Evolutionary conservation across 1,140 invertebrate species (phyloP).

Genomic region (Himalopsyche phryganea): DNA sequence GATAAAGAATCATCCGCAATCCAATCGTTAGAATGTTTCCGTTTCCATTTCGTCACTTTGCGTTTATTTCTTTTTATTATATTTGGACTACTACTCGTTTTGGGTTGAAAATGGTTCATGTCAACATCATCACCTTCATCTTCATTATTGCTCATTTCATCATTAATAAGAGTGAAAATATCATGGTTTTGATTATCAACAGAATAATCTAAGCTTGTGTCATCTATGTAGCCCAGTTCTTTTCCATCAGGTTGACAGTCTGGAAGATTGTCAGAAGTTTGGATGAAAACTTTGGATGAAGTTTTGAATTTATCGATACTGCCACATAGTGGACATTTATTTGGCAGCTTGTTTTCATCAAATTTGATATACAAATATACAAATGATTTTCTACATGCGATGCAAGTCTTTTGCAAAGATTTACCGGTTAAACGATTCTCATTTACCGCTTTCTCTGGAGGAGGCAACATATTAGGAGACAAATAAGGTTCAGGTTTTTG

Average conservation of each 20-base stretch:
- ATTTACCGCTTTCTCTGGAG: not conserved
- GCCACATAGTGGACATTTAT: conserved; percentile 25
- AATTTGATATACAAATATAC: conserved; percentile 8
- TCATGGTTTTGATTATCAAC: no score
- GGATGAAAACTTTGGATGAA: conserved; percentile 11
- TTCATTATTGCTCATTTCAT: not conserved
- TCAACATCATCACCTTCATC: not conserved
- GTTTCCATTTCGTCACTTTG: not conserved
- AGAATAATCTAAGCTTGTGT: no score
- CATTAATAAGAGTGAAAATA: no score
- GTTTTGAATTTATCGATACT: conserved; percentile 19
- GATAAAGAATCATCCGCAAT: not conserved
- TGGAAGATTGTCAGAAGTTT: not conserved
- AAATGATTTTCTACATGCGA: conserved; percentile 12
- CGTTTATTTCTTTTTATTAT: not conserved
- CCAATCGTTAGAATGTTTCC: not conserved
- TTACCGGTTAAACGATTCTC: no score
- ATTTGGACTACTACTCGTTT: not conserved
- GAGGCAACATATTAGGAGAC: not conserved
- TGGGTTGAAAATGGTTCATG: not conserved
- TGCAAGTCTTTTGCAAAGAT: conserved; percentile 2
- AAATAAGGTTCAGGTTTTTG: no score
- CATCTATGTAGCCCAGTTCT: no score
- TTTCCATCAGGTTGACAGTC: no score
- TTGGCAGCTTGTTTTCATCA: conserved; percentile 32